These are phyloP conservation scores for Hypanus sabinus DNA, from an alignment of 2,113 vertebrate species.

Conservation along the genomic window DNA sequence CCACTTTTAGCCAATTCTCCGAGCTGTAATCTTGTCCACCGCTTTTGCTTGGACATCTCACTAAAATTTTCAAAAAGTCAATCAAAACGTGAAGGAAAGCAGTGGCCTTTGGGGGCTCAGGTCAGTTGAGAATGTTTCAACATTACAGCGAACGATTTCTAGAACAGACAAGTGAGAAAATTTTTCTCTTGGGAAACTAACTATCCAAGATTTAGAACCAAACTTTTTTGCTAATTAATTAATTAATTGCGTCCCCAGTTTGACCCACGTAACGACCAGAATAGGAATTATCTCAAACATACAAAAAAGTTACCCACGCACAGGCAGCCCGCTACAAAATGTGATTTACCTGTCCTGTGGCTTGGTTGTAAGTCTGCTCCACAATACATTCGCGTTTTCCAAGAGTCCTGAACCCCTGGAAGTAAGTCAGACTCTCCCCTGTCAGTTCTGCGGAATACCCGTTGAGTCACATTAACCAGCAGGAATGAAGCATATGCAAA, in stretches of 20 bases:
- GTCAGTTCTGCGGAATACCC: neutral
- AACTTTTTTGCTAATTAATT: no score
- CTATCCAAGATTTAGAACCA: no score
- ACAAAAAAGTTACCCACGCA: no score
- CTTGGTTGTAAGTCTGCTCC: neutral
- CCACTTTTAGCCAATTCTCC: no score
- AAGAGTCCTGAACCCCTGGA: neutral
- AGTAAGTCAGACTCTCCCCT: neutral
- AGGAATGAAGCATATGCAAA: slow-evolving; percentile 46
- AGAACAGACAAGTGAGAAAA: no score
- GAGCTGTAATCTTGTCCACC: no score
- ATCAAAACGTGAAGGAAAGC: neutral
- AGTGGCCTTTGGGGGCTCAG: neutral
- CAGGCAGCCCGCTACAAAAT: neutral
- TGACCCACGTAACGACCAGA: no score
- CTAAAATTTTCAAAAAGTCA: neutral
- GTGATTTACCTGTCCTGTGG: neutral
- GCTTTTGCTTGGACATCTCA: no score
- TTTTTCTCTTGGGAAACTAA: no score
- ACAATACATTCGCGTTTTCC: neutral
- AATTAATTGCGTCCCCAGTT: no score
- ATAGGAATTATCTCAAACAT: no score
- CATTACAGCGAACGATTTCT: neutral
- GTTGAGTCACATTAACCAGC: slow-evolving; percentile 38
- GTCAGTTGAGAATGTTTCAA: neutral